Evolutionary conservation across 2,888 invertebrate species (phyloP), one percentile per base, ranked within the genome.

Genomic region (Dendrolimus houi): DNA sequence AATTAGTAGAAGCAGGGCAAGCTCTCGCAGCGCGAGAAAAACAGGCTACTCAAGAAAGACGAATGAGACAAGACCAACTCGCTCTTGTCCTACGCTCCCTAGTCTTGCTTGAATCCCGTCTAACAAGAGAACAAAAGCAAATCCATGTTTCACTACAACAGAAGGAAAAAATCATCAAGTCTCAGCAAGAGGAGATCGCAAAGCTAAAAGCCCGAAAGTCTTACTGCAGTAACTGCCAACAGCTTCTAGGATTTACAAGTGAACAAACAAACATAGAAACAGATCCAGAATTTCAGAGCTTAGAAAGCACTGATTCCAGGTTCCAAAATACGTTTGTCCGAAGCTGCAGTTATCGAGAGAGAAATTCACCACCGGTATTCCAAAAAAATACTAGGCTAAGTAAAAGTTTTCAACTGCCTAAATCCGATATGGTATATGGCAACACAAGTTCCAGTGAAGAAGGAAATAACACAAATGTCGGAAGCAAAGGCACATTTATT

Each of bases 41-140:
- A 58, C 92, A 92, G 68, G 91, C 93, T 57, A 85, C 92, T 41
- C 92, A 92, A 59, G 94, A 94, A 72, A 91, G 92, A 62, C 87
- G 92, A 2, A 87, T 94, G 7, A 89, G 94, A 53, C 94, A 95
- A 79, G 93, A 93, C 72, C 95, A 95, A 72, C 89, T 95, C 41
- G 93, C 94, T 7, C 90, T 93, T 62, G 94, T 96, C 41, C 86
- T 95, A 8, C 91, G 94, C 55, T 94, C 95, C 6, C 83, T 96
- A 58, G 92, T 95, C 53, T 92, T 94, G 53, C 92, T 95, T 56
- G 95, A 96, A 78, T 94, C 95, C 9, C 91, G 95, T 9, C 85
- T 96, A 40, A 92, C 93, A 55, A 93, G 94, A 74, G 95, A 96
- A 76, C 95, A 95, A 74, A 93, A 94, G 67, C 92, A 92, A 68